Base-by-base conservation (phyloP, 2,797 vertebrate species). In the Hephaestus fuliginosus region DNA sequence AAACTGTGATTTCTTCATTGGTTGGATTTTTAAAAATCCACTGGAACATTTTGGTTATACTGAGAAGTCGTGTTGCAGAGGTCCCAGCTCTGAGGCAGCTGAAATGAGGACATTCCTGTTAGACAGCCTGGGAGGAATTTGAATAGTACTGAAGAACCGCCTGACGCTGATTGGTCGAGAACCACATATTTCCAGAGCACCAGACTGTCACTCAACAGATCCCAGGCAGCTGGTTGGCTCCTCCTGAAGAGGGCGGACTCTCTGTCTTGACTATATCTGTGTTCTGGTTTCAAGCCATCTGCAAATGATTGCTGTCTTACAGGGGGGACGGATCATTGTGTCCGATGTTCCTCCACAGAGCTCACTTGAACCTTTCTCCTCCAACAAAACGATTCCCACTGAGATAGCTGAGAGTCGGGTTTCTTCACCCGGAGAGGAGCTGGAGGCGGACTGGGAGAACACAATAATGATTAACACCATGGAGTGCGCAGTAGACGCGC, bases 401-500 rank as follows among this genome's bases (percentile, higher is more conserved):
- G 80, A 92, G 78, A 91, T 69, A 67, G 70, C 74, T 41, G 78
- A 84, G 86, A 89, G 84, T 76, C 80, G 76, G 70, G 25, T 77
- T 84, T 52, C 57, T 18, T 71, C 78, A 73, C 51, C 65, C 49
- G n/a, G 65, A 57, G 76, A 43, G 74, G 68, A 62, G 81, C 73
- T 30, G 67, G 72, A 69, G 53, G 70, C 22, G 53, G 75, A 74
- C 74, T 46, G 72, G 74, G 79, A 83, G 70, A 86, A 72, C 63
- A 61, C 9, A 28, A 86, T n/a, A 36, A 95, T 95, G 95, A 95
- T 95, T 82, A 89, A 76, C 93, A 91, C 90, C 89, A 97, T 97
- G 97, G 97, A 98, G 92, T 95, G 97, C 96, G 96, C 95, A 87
- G 96, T 96, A 92, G 97, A 99, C 95, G 97, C 98, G 91, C 97